A percentile compares a stretch with the other conserved stretches of the same genome.
Conservation (phyloP, 2,888 invertebrate genomes). For the Nemoura dubitans region DNA sequence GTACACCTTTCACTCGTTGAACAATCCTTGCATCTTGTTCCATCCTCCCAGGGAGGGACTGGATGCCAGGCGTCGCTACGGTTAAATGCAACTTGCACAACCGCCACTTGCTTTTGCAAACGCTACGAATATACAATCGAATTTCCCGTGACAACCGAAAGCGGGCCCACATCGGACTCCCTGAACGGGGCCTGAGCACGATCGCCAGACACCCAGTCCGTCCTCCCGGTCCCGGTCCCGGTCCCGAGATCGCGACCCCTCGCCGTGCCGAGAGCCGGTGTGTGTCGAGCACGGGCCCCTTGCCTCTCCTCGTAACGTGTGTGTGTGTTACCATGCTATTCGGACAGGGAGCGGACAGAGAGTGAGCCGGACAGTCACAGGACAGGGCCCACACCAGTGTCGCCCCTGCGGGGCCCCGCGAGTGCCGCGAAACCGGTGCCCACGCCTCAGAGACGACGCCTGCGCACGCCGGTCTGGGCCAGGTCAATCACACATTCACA, state of each 20-base stretch:
- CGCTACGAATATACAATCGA: too few relatives aligned
- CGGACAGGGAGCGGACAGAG: constrained; percentile 56
- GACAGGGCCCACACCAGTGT: constrained; percentile 62
- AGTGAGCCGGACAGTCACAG: constrained; percentile 56
- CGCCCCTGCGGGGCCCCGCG: constrained; percentile 62
- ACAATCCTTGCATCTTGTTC: neutral
- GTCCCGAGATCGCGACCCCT: too few relatives aligned
- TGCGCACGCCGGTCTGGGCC: constrained; percentile 85
- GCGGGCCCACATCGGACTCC: too few relatives aligned
- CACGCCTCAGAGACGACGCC: constrained; percentile 72
- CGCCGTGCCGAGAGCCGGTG: too few relatives aligned
- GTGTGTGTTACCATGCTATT: constrained; percentile 56
- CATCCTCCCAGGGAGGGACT: neutral
- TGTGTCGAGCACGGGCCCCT: neutral
- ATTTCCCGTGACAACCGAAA: too few relatives aligned
- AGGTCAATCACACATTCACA: constrained; percentile 63
- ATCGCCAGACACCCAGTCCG: too few relatives aligned
- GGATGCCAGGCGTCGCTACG: too few relatives aligned
- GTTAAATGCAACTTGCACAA: too few relatives aligned
- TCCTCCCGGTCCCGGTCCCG: too few relatives aligned
- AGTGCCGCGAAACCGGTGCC: constrained; percentile 59
- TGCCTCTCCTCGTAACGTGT: constrained; percentile 16
- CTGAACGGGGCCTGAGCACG: too few relatives aligned
- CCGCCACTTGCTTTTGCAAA: too few relatives aligned
- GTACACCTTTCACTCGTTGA: too few relatives aligned